These are phyloP conservation scores for Varecia variegata DNA, from an alignment of 2,797 vertebrate genomes.

Conservation along the genomic window DNA sequence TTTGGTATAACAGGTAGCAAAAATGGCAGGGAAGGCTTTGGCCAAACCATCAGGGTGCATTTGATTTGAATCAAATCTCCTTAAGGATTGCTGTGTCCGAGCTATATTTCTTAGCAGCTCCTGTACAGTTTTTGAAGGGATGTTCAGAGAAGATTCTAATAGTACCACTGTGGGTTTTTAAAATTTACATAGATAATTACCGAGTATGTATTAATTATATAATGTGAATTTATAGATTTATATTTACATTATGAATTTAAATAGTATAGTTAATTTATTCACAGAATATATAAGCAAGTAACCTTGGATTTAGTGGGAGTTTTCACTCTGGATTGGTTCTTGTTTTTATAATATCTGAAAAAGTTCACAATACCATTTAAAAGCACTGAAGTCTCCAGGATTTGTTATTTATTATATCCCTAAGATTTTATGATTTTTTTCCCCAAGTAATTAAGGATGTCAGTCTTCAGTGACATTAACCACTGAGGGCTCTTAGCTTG, in stretches of 20 bases:
- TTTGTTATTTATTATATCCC: background rate
- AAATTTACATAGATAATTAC: background rate
- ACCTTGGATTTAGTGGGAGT: background rate
- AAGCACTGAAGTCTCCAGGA: background rate
- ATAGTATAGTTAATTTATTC: background rate
- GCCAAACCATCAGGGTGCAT: slow-evolving; percentile 8
- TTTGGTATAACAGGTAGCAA: background rate
- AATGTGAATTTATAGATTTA: background rate
- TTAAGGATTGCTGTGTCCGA: background rate
- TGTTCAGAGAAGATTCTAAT: background rate
- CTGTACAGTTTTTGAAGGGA: background rate
- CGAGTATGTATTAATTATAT: background rate
- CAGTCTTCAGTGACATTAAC: background rate
- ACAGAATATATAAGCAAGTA: background rate
- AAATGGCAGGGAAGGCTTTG: background rate
- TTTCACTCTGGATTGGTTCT: background rate
- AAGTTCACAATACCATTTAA: background rate
- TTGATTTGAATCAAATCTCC: slow-evolving; percentile 43
- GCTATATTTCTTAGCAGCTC: slow-evolving; percentile 22
- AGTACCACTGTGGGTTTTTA: background rate
- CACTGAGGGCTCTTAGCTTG: background rate
- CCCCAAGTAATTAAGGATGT: background rate
- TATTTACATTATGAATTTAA: background rate
- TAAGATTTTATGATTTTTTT: background rate
- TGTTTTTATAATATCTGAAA: background rate